Evolutionary conservation across 2,797 vertebrate genomes (phyloP).

Genomic region (Gymnopithys bicolor): DNA sequence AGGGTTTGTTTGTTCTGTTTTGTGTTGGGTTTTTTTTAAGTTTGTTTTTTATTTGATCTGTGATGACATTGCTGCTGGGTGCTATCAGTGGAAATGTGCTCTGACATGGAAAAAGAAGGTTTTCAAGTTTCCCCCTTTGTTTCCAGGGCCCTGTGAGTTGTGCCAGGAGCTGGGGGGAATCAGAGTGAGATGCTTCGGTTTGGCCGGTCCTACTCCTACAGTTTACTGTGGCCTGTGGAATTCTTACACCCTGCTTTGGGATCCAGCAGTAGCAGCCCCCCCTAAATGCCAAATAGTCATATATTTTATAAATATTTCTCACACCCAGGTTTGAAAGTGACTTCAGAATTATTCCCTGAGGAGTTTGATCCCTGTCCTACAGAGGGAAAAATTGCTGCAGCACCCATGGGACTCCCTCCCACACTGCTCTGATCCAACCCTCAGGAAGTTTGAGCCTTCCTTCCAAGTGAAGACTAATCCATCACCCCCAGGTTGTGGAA

Average conservation of each 20-base stretch:
- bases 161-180: not conserved
- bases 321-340: not conserved
- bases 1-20: not conserved
- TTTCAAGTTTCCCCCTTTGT: not conserved
- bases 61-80: not conserved
- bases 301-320: not conserved
- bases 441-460: not conserved
- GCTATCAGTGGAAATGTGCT: not conserved
- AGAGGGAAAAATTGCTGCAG: not conserved
- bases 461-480: not conserved
- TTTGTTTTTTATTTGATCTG: not conserved
- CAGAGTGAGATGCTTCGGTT: not conserved
- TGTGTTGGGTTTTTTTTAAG: not conserved
- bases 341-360: not conserved
- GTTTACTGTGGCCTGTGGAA: not conserved
- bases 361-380: not conserved
- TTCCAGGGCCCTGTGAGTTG: not conserved
- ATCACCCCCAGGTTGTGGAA: not conserved
- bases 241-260: not conserved
- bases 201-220: not conserved
- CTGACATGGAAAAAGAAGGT: not conserved
- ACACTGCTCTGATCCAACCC: not conserved
- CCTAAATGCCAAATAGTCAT: not conserved
- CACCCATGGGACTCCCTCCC: not conserved
- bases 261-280: not conserved